These are phyloP conservation scores for Otus sunia DNA, from an alignment of 2,113 vertebrate species.

Conservation along the genomic window DNA sequence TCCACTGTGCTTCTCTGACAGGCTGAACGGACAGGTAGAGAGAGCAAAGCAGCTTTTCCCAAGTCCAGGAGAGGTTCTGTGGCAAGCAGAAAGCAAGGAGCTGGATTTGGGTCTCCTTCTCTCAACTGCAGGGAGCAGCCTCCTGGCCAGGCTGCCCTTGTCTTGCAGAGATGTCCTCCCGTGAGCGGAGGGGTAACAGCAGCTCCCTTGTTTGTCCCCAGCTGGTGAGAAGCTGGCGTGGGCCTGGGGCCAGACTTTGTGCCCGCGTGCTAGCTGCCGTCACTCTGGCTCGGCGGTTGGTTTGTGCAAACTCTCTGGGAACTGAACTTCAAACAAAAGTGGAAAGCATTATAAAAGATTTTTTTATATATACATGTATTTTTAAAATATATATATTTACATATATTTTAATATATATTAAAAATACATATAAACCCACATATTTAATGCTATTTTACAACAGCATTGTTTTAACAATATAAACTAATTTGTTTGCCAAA, in stretches of 20 bases:
- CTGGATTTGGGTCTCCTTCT: neutral
- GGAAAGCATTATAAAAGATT: neutral
- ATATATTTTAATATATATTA: neutral
- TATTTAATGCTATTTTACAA: neutral
- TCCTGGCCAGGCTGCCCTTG: neutral
- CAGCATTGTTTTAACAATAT: neutral
- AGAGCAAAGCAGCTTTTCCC: neutral
- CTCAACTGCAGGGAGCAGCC: neutral
- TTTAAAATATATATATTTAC: neutral
- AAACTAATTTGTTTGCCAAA: neutral
- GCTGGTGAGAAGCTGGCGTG: neutral
- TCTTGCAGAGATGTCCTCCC: rapidly evolving
- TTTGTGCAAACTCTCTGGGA: neutral
- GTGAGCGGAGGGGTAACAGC: neutral
- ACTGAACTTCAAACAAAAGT: neutral
- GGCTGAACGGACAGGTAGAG: neutral
- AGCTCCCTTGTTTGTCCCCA: neutral
- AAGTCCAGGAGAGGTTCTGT: neutral
- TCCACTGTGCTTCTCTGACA: neutral
- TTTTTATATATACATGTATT: too few species aligned
- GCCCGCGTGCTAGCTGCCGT: rapidly evolving
- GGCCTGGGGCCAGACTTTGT: neutral
- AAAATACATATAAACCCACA: neutral
- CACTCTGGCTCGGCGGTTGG: neutral
- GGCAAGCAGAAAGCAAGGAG: neutral